These are phyloP conservation scores for Acleris holmiana DNA, from an alignment of 2,888 invertebrate genomes.

Conservation along the genomic window DNA sequence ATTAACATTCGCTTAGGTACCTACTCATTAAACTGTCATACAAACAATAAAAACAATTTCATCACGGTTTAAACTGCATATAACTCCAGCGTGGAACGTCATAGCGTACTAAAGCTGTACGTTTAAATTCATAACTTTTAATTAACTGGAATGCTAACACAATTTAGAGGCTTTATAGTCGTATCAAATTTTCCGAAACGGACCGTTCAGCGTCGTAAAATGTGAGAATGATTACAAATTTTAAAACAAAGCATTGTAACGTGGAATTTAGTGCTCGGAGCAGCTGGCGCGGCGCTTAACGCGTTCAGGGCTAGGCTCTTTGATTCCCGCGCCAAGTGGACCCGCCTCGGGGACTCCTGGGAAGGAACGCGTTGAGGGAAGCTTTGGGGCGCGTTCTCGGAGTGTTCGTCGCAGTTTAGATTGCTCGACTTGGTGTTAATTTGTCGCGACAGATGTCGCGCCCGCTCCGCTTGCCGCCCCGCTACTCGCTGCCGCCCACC, in stretches of 20 bases:
- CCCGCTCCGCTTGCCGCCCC: constrained; percentile 48
- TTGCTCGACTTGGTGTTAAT: constrained; percentile 75
- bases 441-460: constrained; percentile 77
- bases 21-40: constrained; percentile 60
- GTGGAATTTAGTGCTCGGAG: constrained; percentile 77
- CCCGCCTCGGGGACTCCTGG: too few relatives aligned
- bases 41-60: constrained; percentile 65
- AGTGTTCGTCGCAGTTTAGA: constrained; percentile 71
- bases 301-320: constrained; percentile 69
- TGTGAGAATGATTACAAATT: constrained; percentile 84
- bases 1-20: constrained; percentile 55
- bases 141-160: constrained; percentile 82
- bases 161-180: constrained; percentile 81
- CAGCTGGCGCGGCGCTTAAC: constrained; percentile 76
- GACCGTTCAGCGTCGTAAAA: constrained; percentile 81
- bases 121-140: constrained; percentile 84
- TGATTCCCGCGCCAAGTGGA: too few relatives aligned
- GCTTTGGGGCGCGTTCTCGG: constrained; percentile 73
- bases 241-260: constrained; percentile 82
- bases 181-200: constrained; percentile 83
- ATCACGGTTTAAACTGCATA: constrained; percentile 63
- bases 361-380: constrained; percentile 59
- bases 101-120: constrained; percentile 69
- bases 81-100: constrained; percentile 64
- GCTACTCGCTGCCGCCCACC: neutral